A percentile compares a stretch with the other conserved stretches of the same genome.
Conservation (phyloP, 2,113 vertebrate genomes). For the Ivindomyrus marchei region DNA sequence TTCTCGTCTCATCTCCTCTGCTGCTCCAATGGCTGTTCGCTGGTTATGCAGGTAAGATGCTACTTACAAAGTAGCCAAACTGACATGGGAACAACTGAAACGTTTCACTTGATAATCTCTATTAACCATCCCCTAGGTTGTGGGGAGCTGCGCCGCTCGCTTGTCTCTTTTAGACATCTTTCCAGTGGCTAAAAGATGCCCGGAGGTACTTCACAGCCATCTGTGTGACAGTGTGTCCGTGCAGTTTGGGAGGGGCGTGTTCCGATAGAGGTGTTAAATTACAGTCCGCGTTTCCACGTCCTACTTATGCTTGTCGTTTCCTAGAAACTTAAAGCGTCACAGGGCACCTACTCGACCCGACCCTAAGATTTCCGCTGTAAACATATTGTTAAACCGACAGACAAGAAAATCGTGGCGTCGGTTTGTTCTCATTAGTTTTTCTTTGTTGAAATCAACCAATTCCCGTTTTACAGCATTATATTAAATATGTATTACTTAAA, state of each 20-base stretch:
- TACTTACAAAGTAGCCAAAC: not conserved
- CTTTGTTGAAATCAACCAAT: not conserved
- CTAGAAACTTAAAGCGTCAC: not conserved
- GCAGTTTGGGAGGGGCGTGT: not conserved
- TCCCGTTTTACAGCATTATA: not conserved
- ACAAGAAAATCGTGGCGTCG: not conserved
- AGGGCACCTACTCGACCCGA: not conserved
- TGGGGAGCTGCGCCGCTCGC: not conserved
- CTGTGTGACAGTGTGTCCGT: not conserved
- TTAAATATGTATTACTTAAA: not conserved
- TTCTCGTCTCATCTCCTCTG: slow-evolving; percentile 7
- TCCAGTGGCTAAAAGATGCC: not conserved
- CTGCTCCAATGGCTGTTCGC: slow-evolving; percentile 60
- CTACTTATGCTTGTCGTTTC: not conserved
- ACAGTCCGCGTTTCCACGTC: not conserved
- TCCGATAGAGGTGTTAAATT: not conserved
- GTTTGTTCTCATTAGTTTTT: not conserved
- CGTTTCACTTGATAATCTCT: not conserved
- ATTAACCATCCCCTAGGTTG: not conserved
- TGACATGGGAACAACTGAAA: not conserved
- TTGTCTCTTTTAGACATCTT: not conserved
- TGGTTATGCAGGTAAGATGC: slow-evolving; percentile 66
- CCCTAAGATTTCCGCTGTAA: not conserved
- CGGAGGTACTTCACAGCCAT: not conserved
- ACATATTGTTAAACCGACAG: not conserved